phyloP scores from a whole-genome alignment of 2,113 vertebrate genomes.

The Emberiza fucata region DNA sequence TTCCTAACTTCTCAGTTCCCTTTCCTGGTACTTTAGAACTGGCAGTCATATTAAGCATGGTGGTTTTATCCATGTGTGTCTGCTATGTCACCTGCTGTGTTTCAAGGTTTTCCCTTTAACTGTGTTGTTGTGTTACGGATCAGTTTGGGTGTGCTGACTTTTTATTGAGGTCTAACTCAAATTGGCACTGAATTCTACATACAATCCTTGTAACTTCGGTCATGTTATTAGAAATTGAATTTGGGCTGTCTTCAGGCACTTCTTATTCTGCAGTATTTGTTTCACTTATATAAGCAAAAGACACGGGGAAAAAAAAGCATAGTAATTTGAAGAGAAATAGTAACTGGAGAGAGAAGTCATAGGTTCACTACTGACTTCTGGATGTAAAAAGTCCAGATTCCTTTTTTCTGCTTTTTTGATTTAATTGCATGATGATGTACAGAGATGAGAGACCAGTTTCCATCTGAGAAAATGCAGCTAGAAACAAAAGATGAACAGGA shows the following conservation, averaged over 20 bases:
- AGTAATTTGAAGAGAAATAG: neutral
- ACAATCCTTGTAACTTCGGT: neutral
- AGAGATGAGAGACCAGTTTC: neutral
- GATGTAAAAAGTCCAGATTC: neutral
- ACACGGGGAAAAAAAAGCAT: rapidly evolving
- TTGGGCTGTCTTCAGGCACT: neutral
- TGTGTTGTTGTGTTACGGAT: neutral
- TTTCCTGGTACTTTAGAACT: neutral
- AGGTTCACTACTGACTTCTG: neutral
- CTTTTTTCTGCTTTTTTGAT: neutral
- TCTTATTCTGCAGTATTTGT: neutral
- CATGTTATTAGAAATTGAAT: neutral
- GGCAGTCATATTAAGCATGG: neutral
- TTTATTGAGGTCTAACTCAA: neutral
- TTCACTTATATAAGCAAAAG: neutral
- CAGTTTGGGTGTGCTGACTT: neutral
- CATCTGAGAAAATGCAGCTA: neutral
- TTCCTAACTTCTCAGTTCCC: neutral
- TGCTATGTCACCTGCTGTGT: neutral
- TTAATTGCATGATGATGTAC: neutral
- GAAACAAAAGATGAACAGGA: neutral
- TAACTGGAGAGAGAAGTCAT: neutral
- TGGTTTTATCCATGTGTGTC: neutral
- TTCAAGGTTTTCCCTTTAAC: neutral
- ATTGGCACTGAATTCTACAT: neutral